These are phyloP conservation scores for Lepidiolamprologus cunningtoni DNA, from an alignment of 2,113 vertebrate species.

Conservation along the genomic window DNA sequence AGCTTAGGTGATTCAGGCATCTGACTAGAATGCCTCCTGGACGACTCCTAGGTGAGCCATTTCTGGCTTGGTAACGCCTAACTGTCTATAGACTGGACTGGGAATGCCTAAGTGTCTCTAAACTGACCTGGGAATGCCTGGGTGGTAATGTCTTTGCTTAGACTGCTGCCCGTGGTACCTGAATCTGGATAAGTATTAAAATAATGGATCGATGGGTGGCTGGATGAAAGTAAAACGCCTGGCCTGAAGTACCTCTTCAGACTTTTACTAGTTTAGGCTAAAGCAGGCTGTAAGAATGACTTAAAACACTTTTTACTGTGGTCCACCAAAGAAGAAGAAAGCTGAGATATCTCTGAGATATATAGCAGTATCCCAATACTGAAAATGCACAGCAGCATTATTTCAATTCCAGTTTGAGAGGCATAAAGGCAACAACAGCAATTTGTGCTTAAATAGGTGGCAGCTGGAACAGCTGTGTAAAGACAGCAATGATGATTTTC, in stretches of 20 bases:
- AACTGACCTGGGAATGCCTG: not conserved
- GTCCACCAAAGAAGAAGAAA: not conserved
- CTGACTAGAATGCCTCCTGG: not conserved
- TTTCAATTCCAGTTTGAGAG: not conserved
- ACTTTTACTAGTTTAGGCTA: not conserved
- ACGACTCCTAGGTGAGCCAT: accelerated
- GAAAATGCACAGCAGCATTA: not conserved
- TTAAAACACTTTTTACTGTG: not conserved
- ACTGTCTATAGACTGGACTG: not conserved
- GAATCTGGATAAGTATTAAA: not conserved
- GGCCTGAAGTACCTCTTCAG: not conserved
- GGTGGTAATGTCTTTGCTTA: not conserved
- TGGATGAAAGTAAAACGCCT: not conserved
- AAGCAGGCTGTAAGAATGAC: not conserved
- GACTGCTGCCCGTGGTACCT: not conserved
- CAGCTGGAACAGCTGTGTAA: not conserved
- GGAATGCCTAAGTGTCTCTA: accelerated
- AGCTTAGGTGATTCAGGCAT: not conserved
- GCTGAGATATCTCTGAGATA: not conserved
- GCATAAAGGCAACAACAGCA: not conserved
- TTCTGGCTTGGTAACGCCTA: not conserved
- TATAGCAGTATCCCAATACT: too few relatives aligned
- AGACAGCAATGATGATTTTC: conserved; percentile 13
- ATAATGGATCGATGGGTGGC: not conserved
- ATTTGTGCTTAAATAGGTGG: not conserved